Conservation (phyloP, 1,140 invertebrate species). For the Streblospio benedicti region DNA sequence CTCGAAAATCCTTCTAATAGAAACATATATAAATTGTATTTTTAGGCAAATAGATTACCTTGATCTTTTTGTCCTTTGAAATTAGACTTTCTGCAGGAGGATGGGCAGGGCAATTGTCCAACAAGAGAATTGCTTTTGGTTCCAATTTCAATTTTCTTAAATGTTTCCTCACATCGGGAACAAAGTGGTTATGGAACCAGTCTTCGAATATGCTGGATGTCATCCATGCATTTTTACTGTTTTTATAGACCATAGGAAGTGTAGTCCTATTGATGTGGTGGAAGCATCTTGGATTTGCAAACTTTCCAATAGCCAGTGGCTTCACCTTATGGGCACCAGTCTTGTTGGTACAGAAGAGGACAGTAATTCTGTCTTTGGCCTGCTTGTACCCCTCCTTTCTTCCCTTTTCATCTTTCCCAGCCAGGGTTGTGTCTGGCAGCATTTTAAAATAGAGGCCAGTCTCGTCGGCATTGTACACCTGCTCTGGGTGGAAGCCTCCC, state of each 20-base stretch:
- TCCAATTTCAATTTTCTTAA: neutral
- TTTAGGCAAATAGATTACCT: neutral
- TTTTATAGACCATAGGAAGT: neutral
- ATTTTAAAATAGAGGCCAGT: conserved; percentile 44
- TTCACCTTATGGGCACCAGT: neutral
- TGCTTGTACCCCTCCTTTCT: no score
- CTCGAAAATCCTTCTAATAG: no score
- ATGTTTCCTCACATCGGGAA: neutral
- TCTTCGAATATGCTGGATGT: neutral
- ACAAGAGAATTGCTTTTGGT: neutral
- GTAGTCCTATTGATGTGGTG: neutral
- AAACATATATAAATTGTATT: no score
- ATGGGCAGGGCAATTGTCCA: neutral
- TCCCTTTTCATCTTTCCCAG: no score
- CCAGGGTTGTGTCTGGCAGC: no score
- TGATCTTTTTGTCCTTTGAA: neutral
- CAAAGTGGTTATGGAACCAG: neutral
- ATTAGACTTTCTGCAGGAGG: neutral
- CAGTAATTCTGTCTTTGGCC: no score
- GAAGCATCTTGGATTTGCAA: neutral
- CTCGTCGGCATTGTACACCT: neutral
- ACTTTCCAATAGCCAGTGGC: neutral
- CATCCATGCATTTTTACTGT: neutral
- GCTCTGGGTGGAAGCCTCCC: neutral
- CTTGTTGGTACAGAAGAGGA: no score